Evolutionary conservation across 2,113 vertebrate genomes (phyloP), one percentile per base, ranked within the genome.

Genomic region (Lasiurus borealis): DNA sequence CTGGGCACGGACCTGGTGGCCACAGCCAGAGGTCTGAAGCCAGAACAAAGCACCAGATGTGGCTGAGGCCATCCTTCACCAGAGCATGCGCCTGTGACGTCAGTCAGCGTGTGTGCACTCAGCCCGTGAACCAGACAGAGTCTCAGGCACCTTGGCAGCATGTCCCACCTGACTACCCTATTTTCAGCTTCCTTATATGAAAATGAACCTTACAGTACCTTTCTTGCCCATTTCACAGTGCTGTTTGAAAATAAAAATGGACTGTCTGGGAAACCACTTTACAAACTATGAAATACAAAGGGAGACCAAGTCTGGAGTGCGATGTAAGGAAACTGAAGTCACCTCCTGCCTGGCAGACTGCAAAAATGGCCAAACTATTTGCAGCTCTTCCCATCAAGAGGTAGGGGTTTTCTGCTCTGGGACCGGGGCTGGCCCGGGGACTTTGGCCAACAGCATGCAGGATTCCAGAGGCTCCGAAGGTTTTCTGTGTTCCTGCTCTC

Each of bases 51-150:
- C 36, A 66, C 31, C 11, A 10, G 44, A 31, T 16, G 8, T 29
- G 36, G 72, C 44, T 1, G 50, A 27, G 1, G 36, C 81, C 31
- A 2, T 18, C 11, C 34, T 15, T 69, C 13, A 13, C n/a, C 2
- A 0, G 40, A 23, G 1, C 19, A 57, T 8, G 1, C 57, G 10
- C 36, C 69, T 1, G 2, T 0, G 14, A 46, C 14, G 44, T 68
- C 1, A 0, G 59, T 16, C 54, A 31, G 80, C 5, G 1, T 12
- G 12, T n/a, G 46, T 1, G 19, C 8, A 2, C 25, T 9, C 0
- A 1, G 27, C 72, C n/a, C 5, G 0, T 15, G 59, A 88, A 8
- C 6, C 0, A 27, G 75, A 52, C 29, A 23, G 23, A 11, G 14
- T 13, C 69, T 85, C 25, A 4, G 44, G 68, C 69, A 34, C 44